A percentile compares a stretch with the other conserved stretches of the same genome.
Evolutionary conservation across 2,888 invertebrate species (phyloP).

Genomic region (Xestia xanthographa): DNA sequence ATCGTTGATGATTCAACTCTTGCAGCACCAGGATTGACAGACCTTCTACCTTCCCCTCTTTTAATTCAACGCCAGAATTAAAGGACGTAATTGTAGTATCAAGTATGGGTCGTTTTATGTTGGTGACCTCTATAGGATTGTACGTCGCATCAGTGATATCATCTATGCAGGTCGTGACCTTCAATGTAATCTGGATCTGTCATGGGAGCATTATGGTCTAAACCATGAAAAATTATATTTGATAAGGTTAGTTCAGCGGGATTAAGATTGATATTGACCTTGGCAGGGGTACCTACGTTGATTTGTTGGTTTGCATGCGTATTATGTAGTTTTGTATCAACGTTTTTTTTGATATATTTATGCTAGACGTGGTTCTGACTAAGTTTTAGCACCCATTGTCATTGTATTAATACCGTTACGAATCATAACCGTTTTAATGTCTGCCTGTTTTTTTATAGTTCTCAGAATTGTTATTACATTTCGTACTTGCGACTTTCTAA

Average conservation of each 20-base stretch:
- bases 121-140: constrained; percentile 73
- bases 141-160: constrained; percentile 76
- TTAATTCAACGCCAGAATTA: constrained; percentile 41
- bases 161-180: constrained; percentile 83
- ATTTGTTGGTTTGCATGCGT: constrained; percentile 21
- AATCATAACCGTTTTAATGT: constrained; percentile 48
- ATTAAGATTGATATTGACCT: constrained; percentile 60
- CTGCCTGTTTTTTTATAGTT: constrained; percentile 36
- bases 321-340: constrained; percentile 4
- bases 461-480: constrained; percentile 40
- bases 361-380: constrained; percentile 17
- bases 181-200: constrained; percentile 79
- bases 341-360: constrained; percentile 14
- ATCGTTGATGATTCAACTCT: constrained; percentile 78
- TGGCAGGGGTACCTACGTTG: constrained; percentile 22
- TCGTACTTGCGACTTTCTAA: constrained; percentile 18
- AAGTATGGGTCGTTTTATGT: constrained; percentile 63
- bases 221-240: constrained; percentile 73
- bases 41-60: constrained; percentile 67
- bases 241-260: constrained; percentile 71
- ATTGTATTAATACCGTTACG: constrained; percentile 37
- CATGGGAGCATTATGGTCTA: constrained; percentile 70
- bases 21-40: constrained; percentile 70
- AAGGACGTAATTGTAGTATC: constrained; percentile 39
- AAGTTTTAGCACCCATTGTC: constrained; percentile 56